Conservation (phyloP, 64 coral and sea anemone genomes). For the Orbicella faveolata region DNA sequence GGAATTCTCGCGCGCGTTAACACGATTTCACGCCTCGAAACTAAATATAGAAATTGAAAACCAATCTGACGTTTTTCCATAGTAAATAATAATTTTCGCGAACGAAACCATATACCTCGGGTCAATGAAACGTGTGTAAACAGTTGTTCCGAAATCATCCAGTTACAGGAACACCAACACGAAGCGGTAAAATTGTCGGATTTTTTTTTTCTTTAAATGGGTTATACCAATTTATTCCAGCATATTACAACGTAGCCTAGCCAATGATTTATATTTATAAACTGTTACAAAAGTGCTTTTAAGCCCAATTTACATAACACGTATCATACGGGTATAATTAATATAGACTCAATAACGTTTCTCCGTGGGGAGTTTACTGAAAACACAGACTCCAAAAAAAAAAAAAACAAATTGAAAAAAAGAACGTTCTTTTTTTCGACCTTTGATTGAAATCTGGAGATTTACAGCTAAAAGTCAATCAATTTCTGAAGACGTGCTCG, state of each 20-base stretch:
- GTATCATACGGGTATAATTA: too few relatives aligned
- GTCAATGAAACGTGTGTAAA: neutral
- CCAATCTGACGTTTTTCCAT: neutral
- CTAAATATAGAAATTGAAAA: constrained; percentile 3
- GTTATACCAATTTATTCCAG: too few relatives aligned
- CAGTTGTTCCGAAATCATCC: constrained; percentile 6
- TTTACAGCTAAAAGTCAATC: neutral
- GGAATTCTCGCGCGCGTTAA: neutral
- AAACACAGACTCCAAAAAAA: too few relatives aligned
- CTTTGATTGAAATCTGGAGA: neutral
- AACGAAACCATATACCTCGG: neutral
- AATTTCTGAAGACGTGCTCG: neutral
- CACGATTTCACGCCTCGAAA: neutral
- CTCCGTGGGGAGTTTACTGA: too few relatives aligned
- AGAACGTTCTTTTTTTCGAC: too few relatives aligned
- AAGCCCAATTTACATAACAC: too few relatives aligned
- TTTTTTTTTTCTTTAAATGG: neutral
- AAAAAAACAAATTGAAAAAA: too few relatives aligned
- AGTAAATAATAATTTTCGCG: neutral
- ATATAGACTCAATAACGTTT: too few relatives aligned
- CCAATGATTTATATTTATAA: too few relatives aligned
- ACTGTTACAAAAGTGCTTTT: too few relatives aligned
- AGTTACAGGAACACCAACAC: constrained; percentile 2
- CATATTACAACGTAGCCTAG: too few relatives aligned
- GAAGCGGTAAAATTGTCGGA: neutral